A percentile compares a stretch with the other conserved stretches of the same genome.
Evolutionary conservation across 2,797 vertebrate species (phyloP).

Genomic region (Parambassis ranga): DNA sequence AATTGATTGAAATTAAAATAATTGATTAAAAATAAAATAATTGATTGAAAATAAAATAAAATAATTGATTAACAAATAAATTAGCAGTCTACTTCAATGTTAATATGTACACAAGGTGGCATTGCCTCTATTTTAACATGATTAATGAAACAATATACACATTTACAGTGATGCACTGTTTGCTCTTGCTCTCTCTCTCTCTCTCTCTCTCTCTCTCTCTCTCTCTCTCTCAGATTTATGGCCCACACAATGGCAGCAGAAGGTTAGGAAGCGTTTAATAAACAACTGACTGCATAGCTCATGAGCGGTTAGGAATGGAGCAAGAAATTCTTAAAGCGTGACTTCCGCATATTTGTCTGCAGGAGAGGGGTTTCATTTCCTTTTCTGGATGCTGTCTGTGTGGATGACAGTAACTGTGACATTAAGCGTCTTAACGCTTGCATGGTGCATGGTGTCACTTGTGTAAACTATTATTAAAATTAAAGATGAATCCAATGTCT

Average conservation of each 20-base stretch:
- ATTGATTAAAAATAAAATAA: too few relatives aligned
- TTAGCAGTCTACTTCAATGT: too few relatives aligned
- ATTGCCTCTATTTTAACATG: background rate
- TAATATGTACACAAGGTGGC: too few relatives aligned
- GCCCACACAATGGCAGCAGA: background rate
- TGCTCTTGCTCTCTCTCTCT: background rate
- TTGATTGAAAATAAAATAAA: too few relatives aligned
- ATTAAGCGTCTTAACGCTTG: too few relatives aligned
- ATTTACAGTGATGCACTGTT: constrained; percentile 3
- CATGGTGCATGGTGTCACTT: background rate
- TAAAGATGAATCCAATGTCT: constrained; percentile 16
- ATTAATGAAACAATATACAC: constrained; percentile 11
- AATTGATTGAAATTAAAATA: too few relatives aligned
- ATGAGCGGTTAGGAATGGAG: background rate
- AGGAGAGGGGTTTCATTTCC: constrained; percentile 4
- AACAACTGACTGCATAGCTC: constrained; percentile 17
- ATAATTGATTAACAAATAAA: too few relatives aligned
- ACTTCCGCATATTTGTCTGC: background rate
- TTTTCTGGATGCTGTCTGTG: constrained; percentile 17
- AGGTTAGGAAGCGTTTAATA: constrained; percentile 28
- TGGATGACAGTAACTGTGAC: background rate
- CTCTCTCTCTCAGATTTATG: background rate
- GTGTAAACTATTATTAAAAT: background rate
- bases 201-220: background rate
- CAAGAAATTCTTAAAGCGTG: background rate